phyloP scores from a whole-genome alignment of 2,113 vertebrate genomes.

The Alaudala cheleensis region DNA sequence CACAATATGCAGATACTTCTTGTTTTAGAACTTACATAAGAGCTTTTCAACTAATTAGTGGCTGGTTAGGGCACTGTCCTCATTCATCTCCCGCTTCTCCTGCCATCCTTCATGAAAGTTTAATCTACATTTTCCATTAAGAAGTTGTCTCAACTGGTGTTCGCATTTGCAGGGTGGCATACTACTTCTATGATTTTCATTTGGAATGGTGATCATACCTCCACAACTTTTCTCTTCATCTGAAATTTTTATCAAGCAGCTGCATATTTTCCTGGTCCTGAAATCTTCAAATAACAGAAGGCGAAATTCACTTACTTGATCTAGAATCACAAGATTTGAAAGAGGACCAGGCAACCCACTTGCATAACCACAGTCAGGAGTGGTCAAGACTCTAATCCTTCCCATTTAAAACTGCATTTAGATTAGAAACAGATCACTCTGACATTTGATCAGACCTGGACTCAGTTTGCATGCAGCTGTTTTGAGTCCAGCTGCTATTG shows the following conservation, averaged over 20 bases:
- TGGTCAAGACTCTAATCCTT: neutral
- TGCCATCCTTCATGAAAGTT: conserved; percentile 3
- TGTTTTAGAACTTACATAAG: neutral
- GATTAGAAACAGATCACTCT: neutral
- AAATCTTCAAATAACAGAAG: neutral
- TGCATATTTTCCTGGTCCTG: neutral
- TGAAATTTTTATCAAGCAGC: neutral
- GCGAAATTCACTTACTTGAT: neutral
- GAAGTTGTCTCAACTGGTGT: neutral
- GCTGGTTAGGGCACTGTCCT: neutral
- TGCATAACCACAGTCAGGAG: neutral
- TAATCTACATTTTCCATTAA: conserved; percentile 39
- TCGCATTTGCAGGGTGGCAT: neutral
- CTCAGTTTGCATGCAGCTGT: neutral
- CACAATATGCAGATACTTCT: conserved; percentile 18
- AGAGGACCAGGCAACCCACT: accelerated
- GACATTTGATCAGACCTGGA: neutral
- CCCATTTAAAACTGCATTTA: neutral
- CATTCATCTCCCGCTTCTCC: neutral
- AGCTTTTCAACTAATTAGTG: conserved; percentile 2
- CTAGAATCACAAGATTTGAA: neutral
- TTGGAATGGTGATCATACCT: neutral
- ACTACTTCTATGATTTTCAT: neutral
- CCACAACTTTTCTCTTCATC: neutral
- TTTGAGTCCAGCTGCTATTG: neutral